A percentile compares a stretch with the other conserved stretches of the same genome.
phyloP scores from a whole-genome alignment of 2,888 invertebrate genomes.

The Chrysomela aeneicollis region DNA sequence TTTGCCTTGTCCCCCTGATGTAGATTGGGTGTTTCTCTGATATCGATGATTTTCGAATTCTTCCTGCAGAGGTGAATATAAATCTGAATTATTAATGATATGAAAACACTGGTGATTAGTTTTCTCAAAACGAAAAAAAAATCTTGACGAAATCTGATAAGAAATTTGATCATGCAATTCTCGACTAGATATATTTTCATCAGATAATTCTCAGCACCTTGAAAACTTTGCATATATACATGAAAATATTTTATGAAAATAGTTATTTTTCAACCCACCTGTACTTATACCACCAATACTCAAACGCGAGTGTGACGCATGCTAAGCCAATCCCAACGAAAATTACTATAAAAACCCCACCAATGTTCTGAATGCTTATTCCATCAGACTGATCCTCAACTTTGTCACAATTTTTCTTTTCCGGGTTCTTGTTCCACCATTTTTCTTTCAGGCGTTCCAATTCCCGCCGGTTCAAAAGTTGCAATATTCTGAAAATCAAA shows the following conservation, averaged over 20 bases:
- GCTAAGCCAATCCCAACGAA: constrained; percentile 94
- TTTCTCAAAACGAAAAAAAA: too few species aligned
- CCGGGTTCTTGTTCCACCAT: constrained; percentile 95
- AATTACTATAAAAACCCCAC: constrained; percentile 97
- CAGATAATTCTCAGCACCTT: too few species aligned
- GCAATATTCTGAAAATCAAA: constrained; percentile 76
- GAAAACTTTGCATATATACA: too few species aligned
- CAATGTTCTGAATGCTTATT: constrained; percentile 97
- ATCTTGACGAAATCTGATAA: too few species aligned
- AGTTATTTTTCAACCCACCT: too few species aligned
- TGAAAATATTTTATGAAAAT: too few species aligned
- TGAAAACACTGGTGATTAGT: not conserved
- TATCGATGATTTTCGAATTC: constrained; percentile 65
- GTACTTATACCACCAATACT: constrained; percentile 94
- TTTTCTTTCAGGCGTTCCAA: constrained; percentile 93
- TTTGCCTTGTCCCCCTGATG: not conserved
- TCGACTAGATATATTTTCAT: too few species aligned
- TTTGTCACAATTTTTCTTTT: constrained; percentile 77
- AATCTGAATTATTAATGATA: too few species aligned
- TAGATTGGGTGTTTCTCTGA: constrained; percentile 64
- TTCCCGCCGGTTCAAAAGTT: constrained; percentile 90
- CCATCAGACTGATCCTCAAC: constrained; percentile 95
- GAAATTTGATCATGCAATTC: too few species aligned
- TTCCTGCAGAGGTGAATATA: constrained; percentile 24
- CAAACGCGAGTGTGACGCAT: constrained; percentile 88